Percentiles rank a stretch among this genome's conserved stretches.
phyloP scores from a whole-genome alignment of 2,888 invertebrate genomes.

The Meliscaeva auricollis region DNA sequence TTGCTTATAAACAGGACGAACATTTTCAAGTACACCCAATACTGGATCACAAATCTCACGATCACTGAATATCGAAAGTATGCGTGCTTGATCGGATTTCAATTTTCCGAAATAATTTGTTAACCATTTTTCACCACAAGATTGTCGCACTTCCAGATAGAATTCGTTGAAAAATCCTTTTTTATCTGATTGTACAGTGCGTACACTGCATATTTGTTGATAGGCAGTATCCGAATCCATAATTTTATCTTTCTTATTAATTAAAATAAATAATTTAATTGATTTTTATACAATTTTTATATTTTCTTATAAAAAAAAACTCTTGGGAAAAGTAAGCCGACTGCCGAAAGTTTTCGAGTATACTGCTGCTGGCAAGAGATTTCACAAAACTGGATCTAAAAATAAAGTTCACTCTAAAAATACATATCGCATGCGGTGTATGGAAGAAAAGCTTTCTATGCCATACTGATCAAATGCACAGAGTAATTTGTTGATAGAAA shows the following conservation, averaged over 20 bases:
- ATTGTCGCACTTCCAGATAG: slow-evolving; percentile 85
- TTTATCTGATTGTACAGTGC: slow-evolving; percentile 90
- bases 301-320: background rate
- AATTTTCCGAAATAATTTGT: slow-evolving; percentile 86
- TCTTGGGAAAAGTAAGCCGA: background rate
- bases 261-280: background rate
- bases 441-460: slow-evolving; percentile 44
- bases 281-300: background rate
- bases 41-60: slow-evolving; percentile 84
- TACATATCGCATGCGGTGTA: slow-evolving; percentile 45
- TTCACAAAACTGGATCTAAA: slow-evolving; percentile 63
- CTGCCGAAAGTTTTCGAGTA: slow-evolving; percentile 17
- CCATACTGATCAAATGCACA: slow-evolving; percentile 34
- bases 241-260: background rate
- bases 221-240: slow-evolving; percentile 85
- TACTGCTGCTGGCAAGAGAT: slow-evolving; percentile 47
- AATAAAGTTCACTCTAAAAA: slow-evolving; percentile 70
- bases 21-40: slow-evolving; percentile 87
- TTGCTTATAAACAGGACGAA: slow-evolving; percentile 88
- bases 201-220: slow-evolving; percentile 89
- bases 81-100: slow-evolving; percentile 86
- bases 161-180: slow-evolving; percentile 91
- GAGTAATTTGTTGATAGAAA: slow-evolving; percentile 54
- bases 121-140: slow-evolving; percentile 86
- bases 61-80: slow-evolving; percentile 84